phyloP scores from a whole-genome alignment of 2,888 invertebrate species.

The Harpalus rufipes region DNA sequence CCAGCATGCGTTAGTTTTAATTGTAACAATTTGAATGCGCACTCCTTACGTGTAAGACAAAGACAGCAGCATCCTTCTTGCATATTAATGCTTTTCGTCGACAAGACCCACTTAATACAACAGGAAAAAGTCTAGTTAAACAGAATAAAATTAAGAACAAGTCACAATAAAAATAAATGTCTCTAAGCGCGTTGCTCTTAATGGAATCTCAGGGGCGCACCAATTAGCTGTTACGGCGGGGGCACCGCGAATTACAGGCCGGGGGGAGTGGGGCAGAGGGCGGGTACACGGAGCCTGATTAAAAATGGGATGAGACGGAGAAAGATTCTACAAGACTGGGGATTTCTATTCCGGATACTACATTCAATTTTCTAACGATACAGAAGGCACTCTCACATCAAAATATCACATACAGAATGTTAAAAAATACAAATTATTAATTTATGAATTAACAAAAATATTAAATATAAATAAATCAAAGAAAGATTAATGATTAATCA shows the following conservation, averaged over 20 bases:
- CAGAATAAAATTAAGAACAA: conserved; percentile 73
- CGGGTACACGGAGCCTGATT: conserved; percentile 65
- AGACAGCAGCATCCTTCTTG: conserved; percentile 63
- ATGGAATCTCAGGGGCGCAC: conserved; percentile 74
- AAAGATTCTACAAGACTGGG: not conserved
- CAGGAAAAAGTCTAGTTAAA: conserved; percentile 72
- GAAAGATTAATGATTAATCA: too few species aligned
- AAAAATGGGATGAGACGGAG: conserved; percentile 67
- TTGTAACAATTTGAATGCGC: conserved; percentile 68
- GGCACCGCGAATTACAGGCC: conserved; percentile 68
- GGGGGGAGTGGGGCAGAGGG: conserved; percentile 37
- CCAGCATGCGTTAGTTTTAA: conserved; percentile 64
- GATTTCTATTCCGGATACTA: not conserved
- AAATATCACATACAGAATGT: too few species aligned
- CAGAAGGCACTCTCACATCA: not conserved
- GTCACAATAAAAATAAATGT: conserved; percentile 74
- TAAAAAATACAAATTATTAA: too few species aligned
- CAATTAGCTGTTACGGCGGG: conserved; percentile 74
- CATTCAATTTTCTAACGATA: not conserved
- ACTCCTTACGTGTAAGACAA: conserved; percentile 47
- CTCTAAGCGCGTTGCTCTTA: conserved; percentile 73
- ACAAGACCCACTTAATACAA: conserved; percentile 69
- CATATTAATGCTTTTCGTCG: conserved; percentile 70
- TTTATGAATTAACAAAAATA: too few species aligned
- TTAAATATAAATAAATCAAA: too few species aligned